These are phyloP conservation scores for Apodemia zela DNA, from an alignment of 2,888 invertebrate genomes.

Conservation along the genomic window DNA sequence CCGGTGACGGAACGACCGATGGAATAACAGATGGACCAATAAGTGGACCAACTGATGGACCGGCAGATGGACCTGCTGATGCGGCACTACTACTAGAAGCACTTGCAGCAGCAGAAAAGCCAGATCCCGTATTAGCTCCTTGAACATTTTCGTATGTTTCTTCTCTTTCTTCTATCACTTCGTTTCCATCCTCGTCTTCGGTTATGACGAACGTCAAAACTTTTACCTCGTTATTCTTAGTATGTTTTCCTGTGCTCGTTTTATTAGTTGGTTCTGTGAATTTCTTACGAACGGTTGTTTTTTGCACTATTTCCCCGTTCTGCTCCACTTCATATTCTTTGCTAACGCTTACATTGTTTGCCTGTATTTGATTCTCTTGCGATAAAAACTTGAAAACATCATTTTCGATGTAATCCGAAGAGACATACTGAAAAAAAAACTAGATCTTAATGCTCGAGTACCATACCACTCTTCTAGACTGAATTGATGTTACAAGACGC, in stretches of 20 bases:
- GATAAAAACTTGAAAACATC: conserved; percentile 29
- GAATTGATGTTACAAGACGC: too few species aligned
- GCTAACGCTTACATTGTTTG: conserved; percentile 37
- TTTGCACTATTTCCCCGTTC: not conserved
- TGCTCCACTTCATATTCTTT: conserved; percentile 34
- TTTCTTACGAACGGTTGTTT: not conserved
- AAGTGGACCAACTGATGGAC: not conserved
- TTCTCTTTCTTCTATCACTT: not conserved
- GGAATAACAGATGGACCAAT: not conserved
- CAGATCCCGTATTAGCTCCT: conserved; percentile 16
- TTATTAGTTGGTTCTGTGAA: not conserved
- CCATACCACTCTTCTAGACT: too few species aligned
- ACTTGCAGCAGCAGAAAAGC: conserved; percentile 22
- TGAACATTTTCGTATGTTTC: conserved; percentile 13
- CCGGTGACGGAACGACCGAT: conserved; percentile 8
- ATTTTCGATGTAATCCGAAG: conserved; percentile 41
- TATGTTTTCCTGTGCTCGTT: not conserved
- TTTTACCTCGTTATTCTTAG: not conserved
- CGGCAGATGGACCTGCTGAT: conserved; percentile 10
- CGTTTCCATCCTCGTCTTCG: conserved; percentile 36
- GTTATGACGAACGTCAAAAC: not conserved
- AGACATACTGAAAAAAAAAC: conserved; percentile 41
- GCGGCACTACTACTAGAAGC: conserved; percentile 18
- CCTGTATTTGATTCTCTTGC: conserved; percentile 30
- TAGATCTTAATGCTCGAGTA: not conserved